Base-by-base conservation (phyloP, 2,888 invertebrate genomes). In the Polydrusus cervinus region DNA sequence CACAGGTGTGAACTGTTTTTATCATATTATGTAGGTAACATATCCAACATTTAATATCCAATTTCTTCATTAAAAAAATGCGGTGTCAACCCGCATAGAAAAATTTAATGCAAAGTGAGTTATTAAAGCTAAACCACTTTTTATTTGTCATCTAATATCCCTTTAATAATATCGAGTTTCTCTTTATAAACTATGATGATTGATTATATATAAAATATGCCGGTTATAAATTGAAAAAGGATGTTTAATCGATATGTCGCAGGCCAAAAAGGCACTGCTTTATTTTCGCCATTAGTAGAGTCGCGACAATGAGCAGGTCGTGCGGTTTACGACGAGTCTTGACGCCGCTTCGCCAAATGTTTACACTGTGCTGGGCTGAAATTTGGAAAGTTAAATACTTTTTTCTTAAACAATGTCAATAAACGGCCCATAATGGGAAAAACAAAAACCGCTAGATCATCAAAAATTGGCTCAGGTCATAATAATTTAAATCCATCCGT, bases 161-260 rank as follows among this genome's bases (percentile, higher is more conserved):
- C 53, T 13, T n/a, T 11, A 16, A 38, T 11, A 60, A 38, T 16
- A 11, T 60, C 38, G 14, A 60, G 10, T 10, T 34, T 30, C n/a
- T 51, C 34, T 64, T 62, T 64, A 40, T 64, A 64, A 51, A 34
- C 62, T 53, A 34, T 18, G 47, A 40, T 51, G 67, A 67, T 67
- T 67, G 67, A 67, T 67, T 53, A 55, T 55, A 38, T 47, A 67
- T 16, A 65, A 34, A n/a, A 65, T 51, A 16, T 34, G 34, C 25
- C n/a, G 49, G 49, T 14, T 30, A 13, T 16, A 65, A 71, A 71
- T 71, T 72, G 66, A 66, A 72, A 72, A 66, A 51, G 38, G 30
- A 43, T 20, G 20, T 66, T 38, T 49, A 60, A 72, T 72, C 72
- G 60, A 72, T 72, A 72, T 40, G 53, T 51, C 53, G 55, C 25